These are phyloP conservation scores for Sycophila sp. DNA, from an alignment of 1,140 invertebrate species.

Conservation along the genomic window DNA sequence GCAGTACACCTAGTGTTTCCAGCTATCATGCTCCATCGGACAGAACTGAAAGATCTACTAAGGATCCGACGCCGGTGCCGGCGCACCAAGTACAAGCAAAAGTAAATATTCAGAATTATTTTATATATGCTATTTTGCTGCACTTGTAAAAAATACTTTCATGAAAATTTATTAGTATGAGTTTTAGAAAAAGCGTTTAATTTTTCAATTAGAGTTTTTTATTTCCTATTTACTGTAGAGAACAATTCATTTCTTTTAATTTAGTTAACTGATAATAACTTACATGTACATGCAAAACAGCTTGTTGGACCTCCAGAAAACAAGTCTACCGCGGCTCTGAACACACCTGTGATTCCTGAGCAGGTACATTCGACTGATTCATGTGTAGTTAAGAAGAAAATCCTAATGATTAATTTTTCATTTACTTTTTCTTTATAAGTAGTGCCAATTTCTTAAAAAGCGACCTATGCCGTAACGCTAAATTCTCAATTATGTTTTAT, in stretches of 20 bases:
- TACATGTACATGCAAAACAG: constrained; percentile 61
- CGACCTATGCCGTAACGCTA: background rate
- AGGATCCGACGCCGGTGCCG: constrained; percentile 62
- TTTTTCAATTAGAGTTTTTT: too few species aligned
- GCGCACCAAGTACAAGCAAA: constrained; percentile 59
- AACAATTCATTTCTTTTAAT: too few species aligned
- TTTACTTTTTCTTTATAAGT: constrained; percentile 35
- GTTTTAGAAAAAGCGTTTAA: too few species aligned
- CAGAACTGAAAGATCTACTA: constrained; percentile 63
- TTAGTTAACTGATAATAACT: constrained; percentile 44
- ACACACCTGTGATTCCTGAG: constrained; percentile 64
- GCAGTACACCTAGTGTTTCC: constrained; percentile 55
- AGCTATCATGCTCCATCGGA: constrained; percentile 63
- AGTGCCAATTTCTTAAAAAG: constrained; percentile 5
- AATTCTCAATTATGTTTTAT: constrained; percentile 3
- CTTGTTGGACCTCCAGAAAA: constrained; percentile 63
- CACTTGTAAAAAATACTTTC: background rate
- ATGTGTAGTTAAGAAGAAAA: constrained; percentile 19
- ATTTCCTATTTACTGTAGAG: too few species aligned
- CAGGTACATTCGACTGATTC: constrained; percentile 57
- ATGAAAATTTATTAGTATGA: too few species aligned
- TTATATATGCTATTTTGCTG: background rate
- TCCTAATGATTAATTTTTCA: constrained; percentile 23
- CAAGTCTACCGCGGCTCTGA: constrained; percentile 63
- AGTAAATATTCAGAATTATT: constrained; percentile 15